A percentile compares a stretch with the other conserved stretches of the same genome.
These are phyloP conservation scores for Melanocharis versteri DNA, from an alignment of 2,113 vertebrate genomes.

Conservation along the genomic window DNA sequence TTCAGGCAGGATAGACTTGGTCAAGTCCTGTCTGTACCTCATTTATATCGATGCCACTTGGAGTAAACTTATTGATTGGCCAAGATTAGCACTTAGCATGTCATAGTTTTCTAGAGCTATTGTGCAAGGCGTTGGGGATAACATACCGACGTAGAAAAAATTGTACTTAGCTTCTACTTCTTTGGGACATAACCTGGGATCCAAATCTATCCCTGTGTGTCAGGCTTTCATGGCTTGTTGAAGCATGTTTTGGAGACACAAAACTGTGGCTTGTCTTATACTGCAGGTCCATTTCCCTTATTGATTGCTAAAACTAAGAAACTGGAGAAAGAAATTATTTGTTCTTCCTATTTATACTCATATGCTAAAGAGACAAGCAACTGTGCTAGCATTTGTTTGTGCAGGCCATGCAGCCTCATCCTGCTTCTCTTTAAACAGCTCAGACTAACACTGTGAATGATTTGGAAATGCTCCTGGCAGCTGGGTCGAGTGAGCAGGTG, in stretches of 20 bases:
- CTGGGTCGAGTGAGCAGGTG: accelerated
- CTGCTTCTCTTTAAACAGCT: neutral
- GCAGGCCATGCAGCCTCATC: neutral
- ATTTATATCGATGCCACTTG: neutral
- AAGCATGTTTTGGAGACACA: neutral
- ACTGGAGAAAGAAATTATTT: neutral
- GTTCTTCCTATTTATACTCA: neutral
- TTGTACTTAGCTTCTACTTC: neutral
- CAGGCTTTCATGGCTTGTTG: neutral
- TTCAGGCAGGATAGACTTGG: neutral
- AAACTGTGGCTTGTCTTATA: neutral
- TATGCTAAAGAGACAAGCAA: neutral
- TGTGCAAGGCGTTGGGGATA: neutral
- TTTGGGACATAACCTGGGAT: neutral
- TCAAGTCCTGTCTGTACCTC: neutral
- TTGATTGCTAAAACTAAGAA: neutral
- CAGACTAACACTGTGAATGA: accelerated
- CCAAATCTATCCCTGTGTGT: neutral
- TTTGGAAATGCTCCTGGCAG: neutral
- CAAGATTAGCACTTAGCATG: neutral
- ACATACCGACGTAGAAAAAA: neutral
- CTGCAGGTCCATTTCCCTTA: neutral
- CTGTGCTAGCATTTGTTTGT: neutral
- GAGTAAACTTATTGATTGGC: neutral
- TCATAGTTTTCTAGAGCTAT: neutral